Evolutionary conservation across 2,888 invertebrate genomes (phyloP), one percentile per base, ranked within the genome.

Genomic region (Fragum fragum): DNA sequence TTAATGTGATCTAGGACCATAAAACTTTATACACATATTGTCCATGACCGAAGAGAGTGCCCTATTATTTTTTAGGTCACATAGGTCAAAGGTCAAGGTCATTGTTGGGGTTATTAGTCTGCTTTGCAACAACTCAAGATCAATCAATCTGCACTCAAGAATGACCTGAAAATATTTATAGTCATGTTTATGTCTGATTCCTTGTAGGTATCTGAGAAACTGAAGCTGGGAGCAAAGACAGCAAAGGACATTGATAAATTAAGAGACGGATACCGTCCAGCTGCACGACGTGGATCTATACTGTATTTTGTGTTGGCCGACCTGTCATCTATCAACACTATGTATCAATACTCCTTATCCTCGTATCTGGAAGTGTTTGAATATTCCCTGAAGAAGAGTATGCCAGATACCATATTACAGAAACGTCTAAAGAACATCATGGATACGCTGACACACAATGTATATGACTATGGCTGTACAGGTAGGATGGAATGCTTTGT

Each of bases 271-370:
- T 98, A 98, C 95, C 96, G 98, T 36, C 96, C 97, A 0, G 98
- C 97, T 0, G 98, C 98, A 0, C 96, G 96, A 89, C 96, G 98
- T 72, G 98, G 98, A 6, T 98, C 98, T 5, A 97, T 98, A 70
- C 95, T 98, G 70, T 98, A 98, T 95, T 98, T 98, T 93, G 97
- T 98, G 0, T 95, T 98, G 26, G 96, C 97, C 0, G 98, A 98
- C 92, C 97, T 98, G 97, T 97, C 98, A 0, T 96, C 96, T 0
- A 97, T 98, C 2, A 98, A 97, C 94, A 95, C 96, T 52, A 98
- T 98, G 98, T 98, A 98, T 93, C 98, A 98, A 92, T 98, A 98
- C 94, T 98, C 98, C 0, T 95, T 98, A 76, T 96, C 96, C 1
- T 96, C 98, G 0, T 98, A 98, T 91, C 95, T 98, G 36, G 97